Percentiles rank a stretch among this genome's conserved stretches.
These are phyloP conservation scores for Argentina silus DNA, from an alignment of 2,797 vertebrate species.

Conservation along the genomic window DNA sequence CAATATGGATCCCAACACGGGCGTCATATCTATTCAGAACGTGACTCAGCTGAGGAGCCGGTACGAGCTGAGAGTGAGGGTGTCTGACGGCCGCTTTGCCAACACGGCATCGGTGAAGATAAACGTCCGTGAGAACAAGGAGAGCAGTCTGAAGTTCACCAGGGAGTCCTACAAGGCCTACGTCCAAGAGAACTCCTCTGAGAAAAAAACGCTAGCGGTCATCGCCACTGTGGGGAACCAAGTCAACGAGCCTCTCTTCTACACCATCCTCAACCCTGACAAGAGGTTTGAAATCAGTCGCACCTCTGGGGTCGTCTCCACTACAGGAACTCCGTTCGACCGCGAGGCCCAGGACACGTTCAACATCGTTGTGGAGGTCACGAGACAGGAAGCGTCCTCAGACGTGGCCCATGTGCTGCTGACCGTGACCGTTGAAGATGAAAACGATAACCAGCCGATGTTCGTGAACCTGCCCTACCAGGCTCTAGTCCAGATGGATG, in stretches of 20 bases:
- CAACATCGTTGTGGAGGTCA: conserved; percentile 92
- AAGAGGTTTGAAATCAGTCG: conserved; percentile 89
- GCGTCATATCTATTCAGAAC: conserved; percentile 89
- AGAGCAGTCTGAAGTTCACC: conserved; percentile 90
- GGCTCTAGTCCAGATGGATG: conserved; percentile 88
- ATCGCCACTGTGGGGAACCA: conserved; percentile 91
- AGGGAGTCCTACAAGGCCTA: conserved; percentile 85
- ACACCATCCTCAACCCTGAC: conserved; percentile 93
- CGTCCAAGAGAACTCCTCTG: conserved; percentile 88
- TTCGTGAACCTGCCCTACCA: conserved; percentile 97
- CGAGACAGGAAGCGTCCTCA: conserved; percentile 80
- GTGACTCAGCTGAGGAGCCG: conserved; percentile 93
- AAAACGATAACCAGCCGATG: conserved; percentile 91
- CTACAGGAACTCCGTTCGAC: conserved; percentile 93
- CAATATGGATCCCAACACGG: conserved; percentile 81
- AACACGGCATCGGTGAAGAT: conserved; percentile 87
- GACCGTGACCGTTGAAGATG: conserved; percentile 86
- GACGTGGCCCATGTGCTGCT: conserved; percentile 86
- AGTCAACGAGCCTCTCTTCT: conserved; percentile 94
- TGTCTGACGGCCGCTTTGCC: conserved; percentile 92
- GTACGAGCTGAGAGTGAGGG: conserved; percentile 90
- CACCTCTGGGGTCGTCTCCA: conserved; percentile 93
- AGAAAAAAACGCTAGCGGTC: conserved; percentile 88
- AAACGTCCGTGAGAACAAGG: conserved; percentile 90
- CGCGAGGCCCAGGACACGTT: conserved; percentile 87